Conservation (phyloP, 1,140 invertebrate species). For the Drosophila burlai region DNA sequence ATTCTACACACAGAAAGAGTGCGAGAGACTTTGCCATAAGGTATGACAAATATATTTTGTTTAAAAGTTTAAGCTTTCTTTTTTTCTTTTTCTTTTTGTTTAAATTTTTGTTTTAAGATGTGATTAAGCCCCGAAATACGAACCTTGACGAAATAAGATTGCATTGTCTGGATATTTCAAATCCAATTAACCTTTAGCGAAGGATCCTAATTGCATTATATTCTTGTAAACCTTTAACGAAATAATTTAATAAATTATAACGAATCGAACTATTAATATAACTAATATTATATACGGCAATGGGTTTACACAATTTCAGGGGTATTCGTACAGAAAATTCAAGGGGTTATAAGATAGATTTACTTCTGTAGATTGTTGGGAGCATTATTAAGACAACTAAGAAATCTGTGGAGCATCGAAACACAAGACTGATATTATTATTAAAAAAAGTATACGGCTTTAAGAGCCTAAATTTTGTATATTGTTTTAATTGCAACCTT, state of each 20-base stretch:
- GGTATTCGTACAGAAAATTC: background rate
- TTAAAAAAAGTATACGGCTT: too few relatives aligned
- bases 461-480: too few relatives aligned
- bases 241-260: background rate
- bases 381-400: background rate
- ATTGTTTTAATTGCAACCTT: too few relatives aligned
- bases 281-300: background rate
- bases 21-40: background rate
- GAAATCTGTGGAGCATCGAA: background rate
- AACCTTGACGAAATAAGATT: background rate
- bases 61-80: background rate
- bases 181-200: background rate
- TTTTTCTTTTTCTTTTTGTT: too few relatives aligned
- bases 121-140: background rate
- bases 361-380: background rate
- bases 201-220: background rate
- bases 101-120: background rate
- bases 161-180: background rate
- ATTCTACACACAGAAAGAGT: background rate
- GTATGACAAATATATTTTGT: background rate
- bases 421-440: background rate
- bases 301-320: background rate
- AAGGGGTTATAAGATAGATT: background rate
- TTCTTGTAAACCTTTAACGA: too few relatives aligned
- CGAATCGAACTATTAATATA: background rate